A percentile compares a stretch with the other conserved stretches of the same genome.
These are phyloP conservation scores for Nannobrachium achirus DNA, from an alignment of 2,113 vertebrate genomes.

Conservation along the genomic window DNA sequence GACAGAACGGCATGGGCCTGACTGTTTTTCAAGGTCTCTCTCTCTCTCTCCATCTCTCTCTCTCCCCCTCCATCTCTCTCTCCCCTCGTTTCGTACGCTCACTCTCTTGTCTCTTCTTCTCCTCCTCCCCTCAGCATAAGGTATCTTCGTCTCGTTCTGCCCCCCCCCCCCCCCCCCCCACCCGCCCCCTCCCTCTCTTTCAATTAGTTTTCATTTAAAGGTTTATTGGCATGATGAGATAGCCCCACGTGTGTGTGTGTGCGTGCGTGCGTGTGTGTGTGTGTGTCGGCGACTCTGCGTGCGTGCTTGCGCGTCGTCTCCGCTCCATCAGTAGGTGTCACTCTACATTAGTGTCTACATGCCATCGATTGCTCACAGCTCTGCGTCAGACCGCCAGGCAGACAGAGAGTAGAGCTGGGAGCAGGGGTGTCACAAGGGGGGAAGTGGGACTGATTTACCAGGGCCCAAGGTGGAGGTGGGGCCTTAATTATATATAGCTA, in stretches of 20 bases:
- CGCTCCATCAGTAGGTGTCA: conserved; percentile 67
- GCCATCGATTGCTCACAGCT: conserved; percentile 56
- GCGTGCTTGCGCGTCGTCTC: background rate
- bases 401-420: too few species aligned
- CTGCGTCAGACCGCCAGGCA: conserved; percentile 2
- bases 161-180: background rate
- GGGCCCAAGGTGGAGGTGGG: too few species aligned
- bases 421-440: too few species aligned
- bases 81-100: background rate
- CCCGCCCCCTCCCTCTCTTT: conserved; percentile 1
- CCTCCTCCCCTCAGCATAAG: background rate
- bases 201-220: conserved; percentile 68
- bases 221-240: conserved; percentile 54
- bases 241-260: background rate
- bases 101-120: background rate
- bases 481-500: too few species aligned
- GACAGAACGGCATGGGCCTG: background rate
- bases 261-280: background rate
- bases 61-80: background rate
- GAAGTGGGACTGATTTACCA: too few species aligned
- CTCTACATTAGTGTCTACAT: conserved; percentile 67
- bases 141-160: background rate
- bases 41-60: background rate
- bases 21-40: background rate
- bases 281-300: background rate